Conservation (phyloP, 2,113 vertebrate genomes). For the Ptilonorhynchus violaceus region DNA sequence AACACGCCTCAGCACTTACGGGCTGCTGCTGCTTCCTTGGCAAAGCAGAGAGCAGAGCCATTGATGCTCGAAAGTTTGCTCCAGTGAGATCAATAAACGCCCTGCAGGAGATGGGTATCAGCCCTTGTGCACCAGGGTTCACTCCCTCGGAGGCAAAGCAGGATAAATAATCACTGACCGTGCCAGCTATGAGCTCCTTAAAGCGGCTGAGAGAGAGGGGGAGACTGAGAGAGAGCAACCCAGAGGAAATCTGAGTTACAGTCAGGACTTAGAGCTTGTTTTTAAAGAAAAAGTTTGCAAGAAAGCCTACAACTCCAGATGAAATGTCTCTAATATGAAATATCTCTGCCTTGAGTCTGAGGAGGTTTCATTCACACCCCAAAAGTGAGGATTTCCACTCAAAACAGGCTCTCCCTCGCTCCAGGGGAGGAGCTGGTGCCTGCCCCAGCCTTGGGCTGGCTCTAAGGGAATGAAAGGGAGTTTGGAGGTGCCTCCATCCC, state of each 20-base stretch:
- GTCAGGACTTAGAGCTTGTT: not conserved
- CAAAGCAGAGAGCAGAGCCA: not conserved
- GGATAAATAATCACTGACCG: not conserved
- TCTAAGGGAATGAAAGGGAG: not conserved
- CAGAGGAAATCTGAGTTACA: not conserved
- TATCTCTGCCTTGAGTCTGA: not conserved
- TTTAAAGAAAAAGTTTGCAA: not conserved
- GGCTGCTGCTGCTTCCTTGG: not conserved
- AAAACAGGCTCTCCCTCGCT: not conserved
- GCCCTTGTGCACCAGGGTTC: not conserved
- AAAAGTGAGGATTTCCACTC: not conserved
- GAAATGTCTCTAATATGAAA: not conserved
- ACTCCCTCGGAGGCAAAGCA: not conserved
- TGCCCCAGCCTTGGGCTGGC: not conserved
- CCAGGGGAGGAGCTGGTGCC: no score
- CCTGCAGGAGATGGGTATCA: not conserved
- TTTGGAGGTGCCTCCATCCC: not conserved
- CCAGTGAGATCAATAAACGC: not conserved
- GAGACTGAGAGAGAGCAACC: no score
- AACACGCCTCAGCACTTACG: not conserved
- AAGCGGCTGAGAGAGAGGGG: not conserved
- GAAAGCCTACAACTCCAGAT: not conserved
- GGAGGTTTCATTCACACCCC: not conserved
- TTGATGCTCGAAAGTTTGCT: not conserved
- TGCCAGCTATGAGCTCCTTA: not conserved